Percentiles rank a stretch among this genome's conserved stretches.
Conservation (phyloP, 2,888 invertebrate species). For the Graphium colonna region DNA sequence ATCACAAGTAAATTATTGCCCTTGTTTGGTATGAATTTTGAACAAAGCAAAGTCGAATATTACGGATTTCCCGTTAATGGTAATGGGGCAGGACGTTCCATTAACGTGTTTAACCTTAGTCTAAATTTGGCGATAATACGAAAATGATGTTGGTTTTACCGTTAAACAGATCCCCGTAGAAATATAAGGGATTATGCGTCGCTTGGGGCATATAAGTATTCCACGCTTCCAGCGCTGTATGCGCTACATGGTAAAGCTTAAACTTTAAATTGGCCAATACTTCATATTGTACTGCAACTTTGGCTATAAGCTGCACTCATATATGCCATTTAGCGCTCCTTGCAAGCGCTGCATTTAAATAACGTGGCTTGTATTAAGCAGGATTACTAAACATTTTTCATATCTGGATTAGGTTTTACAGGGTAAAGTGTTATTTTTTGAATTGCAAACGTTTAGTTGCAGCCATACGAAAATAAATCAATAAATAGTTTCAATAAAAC, state of each 20-base stretch:
- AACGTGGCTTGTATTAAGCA: conserved; percentile 4
- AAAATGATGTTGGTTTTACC: conserved; percentile 29
- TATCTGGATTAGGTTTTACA: neutral
- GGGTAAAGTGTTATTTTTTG: too few species aligned
- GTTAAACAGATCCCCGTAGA: conserved; percentile 25
- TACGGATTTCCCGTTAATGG: conserved; percentile 1
- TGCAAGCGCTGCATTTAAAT: conserved; percentile 15
- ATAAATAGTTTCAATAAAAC: too few species aligned
- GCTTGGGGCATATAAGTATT: conserved; percentile 28
- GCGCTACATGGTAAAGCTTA: conserved; percentile 31
- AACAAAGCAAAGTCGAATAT: neutral
- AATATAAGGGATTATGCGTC: conserved; percentile 29
- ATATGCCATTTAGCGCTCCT: conserved; percentile 14
- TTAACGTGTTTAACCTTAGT: conserved; percentile 15
- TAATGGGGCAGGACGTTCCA: conserved; percentile 7
- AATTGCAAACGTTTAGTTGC: too few species aligned
- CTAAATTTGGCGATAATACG: conserved; percentile 30
- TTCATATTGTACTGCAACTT: conserved; percentile 24
- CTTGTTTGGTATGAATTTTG: too few species aligned
- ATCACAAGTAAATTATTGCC: too few species aligned
- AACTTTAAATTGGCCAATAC: conserved; percentile 43
- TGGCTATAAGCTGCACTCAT: conserved; percentile 17
- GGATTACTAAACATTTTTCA: neutral
- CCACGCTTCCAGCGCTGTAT: conserved; percentile 11
- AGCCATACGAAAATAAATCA: too few species aligned